These are phyloP conservation scores for Xestia xanthographa DNA, from an alignment of 2,888 invertebrate species.

Conservation along the genomic window DNA sequence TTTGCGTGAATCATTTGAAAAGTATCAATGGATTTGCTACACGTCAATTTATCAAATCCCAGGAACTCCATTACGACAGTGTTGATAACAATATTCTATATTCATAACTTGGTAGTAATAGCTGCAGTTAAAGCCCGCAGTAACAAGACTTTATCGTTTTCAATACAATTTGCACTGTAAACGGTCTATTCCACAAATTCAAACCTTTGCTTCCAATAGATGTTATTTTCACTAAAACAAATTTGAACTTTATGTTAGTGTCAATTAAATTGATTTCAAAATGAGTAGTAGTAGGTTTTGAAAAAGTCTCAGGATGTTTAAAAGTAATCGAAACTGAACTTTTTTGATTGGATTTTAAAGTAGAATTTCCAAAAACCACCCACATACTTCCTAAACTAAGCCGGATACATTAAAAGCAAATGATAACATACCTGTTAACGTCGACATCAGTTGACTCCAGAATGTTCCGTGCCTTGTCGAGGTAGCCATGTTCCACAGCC, in stretches of 20 bases:
- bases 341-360: background rate
- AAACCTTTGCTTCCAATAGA: background rate
- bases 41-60: slow-evolving; percentile 10
- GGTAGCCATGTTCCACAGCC: slow-evolving; percentile 98
- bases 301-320: background rate
- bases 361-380: background rate
- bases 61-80: background rate
- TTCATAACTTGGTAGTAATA: slow-evolving; percentile 14
- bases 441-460: slow-evolving; percentile 97
- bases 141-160: background rate
- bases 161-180: slow-evolving; percentile 24
- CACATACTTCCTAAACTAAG: background rate
- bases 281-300: no score
- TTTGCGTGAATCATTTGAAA: slow-evolving; percentile 8
- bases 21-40: background rate
- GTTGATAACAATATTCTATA: slow-evolving; percentile 8
- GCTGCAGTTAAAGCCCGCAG: background rate
- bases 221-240: background rate
- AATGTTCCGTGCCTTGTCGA: slow-evolving; percentile 97
- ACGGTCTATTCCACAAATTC: background rate
- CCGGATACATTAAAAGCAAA: slow-evolving; percentile 7
- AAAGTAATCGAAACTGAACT: background rate
- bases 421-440: slow-evolving; percentile 95
- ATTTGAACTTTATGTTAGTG: background rate
- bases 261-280: background rate